Base-by-base conservation (phyloP, 2,113 vertebrate genomes). In the Psophia crepitans region DNA sequence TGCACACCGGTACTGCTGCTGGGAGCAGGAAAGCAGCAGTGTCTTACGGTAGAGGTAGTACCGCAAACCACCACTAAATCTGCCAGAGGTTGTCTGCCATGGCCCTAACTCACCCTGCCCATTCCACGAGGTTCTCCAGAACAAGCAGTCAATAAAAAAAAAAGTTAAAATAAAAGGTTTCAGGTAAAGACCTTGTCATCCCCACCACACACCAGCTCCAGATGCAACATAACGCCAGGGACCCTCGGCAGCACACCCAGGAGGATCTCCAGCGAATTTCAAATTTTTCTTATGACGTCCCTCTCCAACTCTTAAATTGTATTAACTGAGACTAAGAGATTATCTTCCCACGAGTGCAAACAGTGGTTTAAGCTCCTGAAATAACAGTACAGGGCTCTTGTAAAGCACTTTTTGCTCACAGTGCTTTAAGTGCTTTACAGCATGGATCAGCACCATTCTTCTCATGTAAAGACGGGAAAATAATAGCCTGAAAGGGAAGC, bases 281-380 rank as follows among this genome's bases (percentile, higher is more conserved):
- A 39, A 6, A 8, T 75, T 87, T 74, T 82, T 51, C 60, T 71
- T 64, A 46, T 3, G 8, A 87, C 17, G 27, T 87, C 35, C 23
- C 22, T 78, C 57, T 78, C 56, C 61, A 92, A 39, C 30, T 37
- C n/a, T 68, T 44, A 79, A 82, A 44, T 10, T 77, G 33, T 57
- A 75, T 87, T 93, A 91, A 60, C 43, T 81, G 46, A 84, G 43
- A 88, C 82, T 86, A 87, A 81, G 60, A 87, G 19, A 83, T 89
- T 89, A 82, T 66, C 61, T 71, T 87, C 35, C 84, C 60, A 2
- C 18, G 46, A 93, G 65, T 35, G 53, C 80, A 68, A 97, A 78
- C 56, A 92, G 43, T 20, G 16, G 35, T 56, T 87, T 60, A 75
- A 73, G 27, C 33, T 79, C 87, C 57, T 76, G 44, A 90, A 95